Percentiles rank a stretch among this genome's conserved stretches.
Evolutionary conservation across 2,797 vertebrate genomes (phyloP).

Genomic region (Acipenser ruthenus): DNA sequence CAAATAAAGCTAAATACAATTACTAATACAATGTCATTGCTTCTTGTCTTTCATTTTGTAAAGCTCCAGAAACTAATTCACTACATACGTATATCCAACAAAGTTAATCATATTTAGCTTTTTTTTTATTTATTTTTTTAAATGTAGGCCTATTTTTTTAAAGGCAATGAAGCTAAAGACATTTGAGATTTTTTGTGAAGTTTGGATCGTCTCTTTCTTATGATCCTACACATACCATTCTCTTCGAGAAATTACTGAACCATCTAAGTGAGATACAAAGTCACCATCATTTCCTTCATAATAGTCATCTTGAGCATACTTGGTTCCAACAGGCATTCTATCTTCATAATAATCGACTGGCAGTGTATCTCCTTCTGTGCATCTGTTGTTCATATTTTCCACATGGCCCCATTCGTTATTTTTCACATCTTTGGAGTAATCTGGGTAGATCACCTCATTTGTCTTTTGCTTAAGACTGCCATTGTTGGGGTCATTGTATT

Average conservation of each 20-base stretch:
- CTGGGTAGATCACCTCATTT: conserved; percentile 76
- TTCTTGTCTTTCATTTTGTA: not conserved
- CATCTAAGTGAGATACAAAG: conserved; percentile 93
- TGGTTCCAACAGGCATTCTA: conserved; percentile 72
- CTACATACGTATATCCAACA: not conserved
- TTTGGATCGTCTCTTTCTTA: not conserved
- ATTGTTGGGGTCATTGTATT: conserved; percentile 59
- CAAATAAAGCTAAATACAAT: not conserved
- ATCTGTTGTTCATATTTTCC: conserved; percentile 67
- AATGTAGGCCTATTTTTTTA: not conserved
- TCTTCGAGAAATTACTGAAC: conserved; percentile 93
- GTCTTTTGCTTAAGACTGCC: conserved; percentile 65
- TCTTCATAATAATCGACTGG: conserved; percentile 65
- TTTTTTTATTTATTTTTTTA: not conserved
- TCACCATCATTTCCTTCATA: conserved; percentile 88
- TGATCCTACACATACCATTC: conserved; percentile 91
- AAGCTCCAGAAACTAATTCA: not conserved
- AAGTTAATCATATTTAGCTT: not conserved
- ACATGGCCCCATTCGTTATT: conserved; percentile 80
- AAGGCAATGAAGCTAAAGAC: no score
- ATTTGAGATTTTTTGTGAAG: not conserved
- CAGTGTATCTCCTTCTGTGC: conserved; percentile 60
- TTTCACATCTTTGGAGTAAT: conserved; percentile 80
- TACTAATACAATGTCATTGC: no score
- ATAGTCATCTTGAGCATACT: conserved; percentile 78